A percentile compares a stretch with the other conserved stretches of the same genome.
Evolutionary conservation across 2,113 vertebrate genomes (phyloP).

Genomic region (Gymnogyps californianus): DNA sequence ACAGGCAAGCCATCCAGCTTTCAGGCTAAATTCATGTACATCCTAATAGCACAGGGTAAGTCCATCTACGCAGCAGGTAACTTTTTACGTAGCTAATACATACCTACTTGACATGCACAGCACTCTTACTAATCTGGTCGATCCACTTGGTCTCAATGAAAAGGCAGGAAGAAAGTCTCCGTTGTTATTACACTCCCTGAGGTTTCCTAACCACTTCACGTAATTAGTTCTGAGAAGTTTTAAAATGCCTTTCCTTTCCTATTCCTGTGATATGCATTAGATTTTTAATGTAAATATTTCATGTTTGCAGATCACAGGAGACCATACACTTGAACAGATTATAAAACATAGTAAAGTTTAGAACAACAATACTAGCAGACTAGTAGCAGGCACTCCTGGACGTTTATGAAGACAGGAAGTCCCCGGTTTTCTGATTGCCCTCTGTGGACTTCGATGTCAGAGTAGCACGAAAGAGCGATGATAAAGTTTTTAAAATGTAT

Average conservation of each 20-base stretch:
- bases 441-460: neutral
- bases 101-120: neutral
- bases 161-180: neutral
- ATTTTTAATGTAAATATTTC: constrained; percentile 2
- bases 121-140: neutral
- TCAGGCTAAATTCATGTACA: neutral
- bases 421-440: neutral
- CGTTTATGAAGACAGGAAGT: neutral
- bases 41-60: neutral
- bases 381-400: neutral
- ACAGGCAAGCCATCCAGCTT: neutral
- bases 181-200: neutral
- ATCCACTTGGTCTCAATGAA: neutral
- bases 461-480: neutral
- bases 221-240: neutral
- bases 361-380: neutral
- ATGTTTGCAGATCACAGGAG: constrained; percentile 9
- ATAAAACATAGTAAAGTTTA: neutral
- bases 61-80: neutral
- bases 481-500: neutral
- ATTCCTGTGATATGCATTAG: neutral
- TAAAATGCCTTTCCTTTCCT: neutral
- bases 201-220: neutral
- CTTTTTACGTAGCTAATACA: neutral
- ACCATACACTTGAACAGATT: neutral